Evolutionary conservation across 1,140 invertebrate genomes (phyloP).

Genomic region (Zeugodacus cucurbitae): DNA sequence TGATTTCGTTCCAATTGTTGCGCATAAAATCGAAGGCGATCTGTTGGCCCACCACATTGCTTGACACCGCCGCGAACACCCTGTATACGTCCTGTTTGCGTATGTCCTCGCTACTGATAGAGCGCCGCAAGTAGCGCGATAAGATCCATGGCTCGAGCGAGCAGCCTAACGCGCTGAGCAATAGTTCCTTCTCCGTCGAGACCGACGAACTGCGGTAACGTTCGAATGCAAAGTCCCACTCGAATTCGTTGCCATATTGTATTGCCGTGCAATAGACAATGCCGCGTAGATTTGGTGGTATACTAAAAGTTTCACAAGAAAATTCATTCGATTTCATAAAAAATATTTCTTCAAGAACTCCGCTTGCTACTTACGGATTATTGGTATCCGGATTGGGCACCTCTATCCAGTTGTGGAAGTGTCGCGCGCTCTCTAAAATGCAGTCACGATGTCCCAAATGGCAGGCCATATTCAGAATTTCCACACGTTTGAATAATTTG

Average conservation of each 20-base stretch:
- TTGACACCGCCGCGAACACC: constrained; percentile 79
- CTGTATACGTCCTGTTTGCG: constrained; percentile 81
- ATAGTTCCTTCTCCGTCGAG: constrained; percentile 78
- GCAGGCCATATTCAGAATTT: constrained; percentile 77
- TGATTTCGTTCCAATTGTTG: constrained; percentile 77
- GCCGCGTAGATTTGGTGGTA: constrained; percentile 82
- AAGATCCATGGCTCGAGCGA: constrained; percentile 81
- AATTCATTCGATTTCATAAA: too few relatives aligned
- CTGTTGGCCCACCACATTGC: constrained; percentile 77
- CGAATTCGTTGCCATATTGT: constrained; percentile 78
- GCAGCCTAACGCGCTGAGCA: constrained; percentile 83
- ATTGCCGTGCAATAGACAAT: constrained; percentile 89
- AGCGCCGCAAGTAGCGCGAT: constrained; percentile 78
- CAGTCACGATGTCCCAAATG: constrained; percentile 77
- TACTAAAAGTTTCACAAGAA: constrained; percentile 58
- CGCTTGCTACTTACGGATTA: constrained; percentile 74
- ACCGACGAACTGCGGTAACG: constrained; percentile 79
- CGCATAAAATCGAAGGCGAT: constrained; percentile 80
- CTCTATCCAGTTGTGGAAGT: constrained; percentile 79
- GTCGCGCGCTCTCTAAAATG: constrained; percentile 73
- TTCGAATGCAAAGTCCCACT: constrained; percentile 88
- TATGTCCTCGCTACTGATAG: constrained; percentile 78
- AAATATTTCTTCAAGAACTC: not conserved
- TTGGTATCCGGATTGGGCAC: constrained; percentile 75
- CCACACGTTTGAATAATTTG: constrained; percentile 75